These are phyloP conservation scores for Trachemys scripta DNA, from an alignment of 2,113 vertebrate species.

Conservation along the genomic window DNA sequence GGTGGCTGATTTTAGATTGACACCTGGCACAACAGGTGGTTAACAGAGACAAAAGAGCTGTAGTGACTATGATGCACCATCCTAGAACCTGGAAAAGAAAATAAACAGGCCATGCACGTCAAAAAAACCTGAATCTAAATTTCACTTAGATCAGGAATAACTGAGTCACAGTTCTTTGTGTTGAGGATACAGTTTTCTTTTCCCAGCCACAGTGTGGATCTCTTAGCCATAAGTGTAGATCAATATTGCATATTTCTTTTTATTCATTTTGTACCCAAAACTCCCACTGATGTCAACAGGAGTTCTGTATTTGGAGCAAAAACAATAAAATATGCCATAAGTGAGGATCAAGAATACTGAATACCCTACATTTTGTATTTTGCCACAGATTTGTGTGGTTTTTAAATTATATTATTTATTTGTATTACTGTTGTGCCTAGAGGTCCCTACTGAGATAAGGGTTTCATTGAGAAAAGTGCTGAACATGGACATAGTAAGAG, in stretches of 20 bases:
- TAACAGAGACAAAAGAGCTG: slow-evolving; percentile 83
- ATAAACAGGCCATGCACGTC: neutral
- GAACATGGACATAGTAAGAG: neutral
- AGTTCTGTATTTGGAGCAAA: neutral
- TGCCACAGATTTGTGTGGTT: neutral
- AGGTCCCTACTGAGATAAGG: neutral
- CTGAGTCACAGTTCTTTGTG: neutral
- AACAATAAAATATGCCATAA: neutral
- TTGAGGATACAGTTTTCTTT: neutral
- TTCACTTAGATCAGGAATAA: neutral
- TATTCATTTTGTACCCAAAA: neutral
- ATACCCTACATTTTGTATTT: neutral
- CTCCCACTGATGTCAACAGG: neutral
- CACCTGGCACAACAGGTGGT: slow-evolving; percentile 85
- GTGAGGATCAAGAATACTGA: neutral
- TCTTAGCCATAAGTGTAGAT: neutral
- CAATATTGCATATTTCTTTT: neutral
- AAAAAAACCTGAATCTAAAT: neutral
- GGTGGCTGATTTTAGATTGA: slow-evolving; percentile 88
- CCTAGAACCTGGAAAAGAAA: slow-evolving; percentile 85
- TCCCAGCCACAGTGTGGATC: neutral
- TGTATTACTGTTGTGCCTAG: neutral
- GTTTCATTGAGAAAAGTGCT: neutral
- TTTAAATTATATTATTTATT: neutral
- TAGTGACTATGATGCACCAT: slow-evolving; percentile 86